Evolutionary conservation across 2,113 vertebrate genomes (phyloP).

Genomic region (Aleadryas rufinucha): DNA sequence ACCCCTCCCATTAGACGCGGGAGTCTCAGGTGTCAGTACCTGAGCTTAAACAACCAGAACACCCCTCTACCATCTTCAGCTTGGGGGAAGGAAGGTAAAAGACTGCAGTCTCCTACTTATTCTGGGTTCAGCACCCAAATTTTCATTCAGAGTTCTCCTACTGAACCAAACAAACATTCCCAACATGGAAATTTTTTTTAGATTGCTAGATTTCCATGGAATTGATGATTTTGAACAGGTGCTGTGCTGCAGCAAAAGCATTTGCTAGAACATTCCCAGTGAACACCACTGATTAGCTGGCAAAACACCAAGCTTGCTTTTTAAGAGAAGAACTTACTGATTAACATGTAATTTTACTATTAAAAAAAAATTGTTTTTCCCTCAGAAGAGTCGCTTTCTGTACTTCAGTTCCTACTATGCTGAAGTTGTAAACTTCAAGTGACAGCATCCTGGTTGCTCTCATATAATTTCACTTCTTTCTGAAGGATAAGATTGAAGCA

Average conservation of each 20-base stretch:
- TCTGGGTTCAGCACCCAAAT: background rate
- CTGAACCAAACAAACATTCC: background rate
- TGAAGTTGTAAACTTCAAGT: background rate
- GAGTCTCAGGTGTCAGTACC: background rate
- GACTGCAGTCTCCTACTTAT: background rate
- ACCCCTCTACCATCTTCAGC: background rate
- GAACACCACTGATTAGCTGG: background rate
- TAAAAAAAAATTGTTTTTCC: background rate
- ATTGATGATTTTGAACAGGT: background rate
- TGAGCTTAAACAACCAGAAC: background rate
- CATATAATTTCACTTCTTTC: background rate
- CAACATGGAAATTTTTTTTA: background rate
- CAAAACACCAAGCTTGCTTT: conserved; percentile 5
- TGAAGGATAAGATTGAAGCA: background rate
- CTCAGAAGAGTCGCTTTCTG: background rate
- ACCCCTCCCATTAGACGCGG: rapidly evolving
- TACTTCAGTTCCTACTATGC: background rate
- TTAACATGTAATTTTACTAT: background rate
- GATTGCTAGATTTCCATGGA: background rate
- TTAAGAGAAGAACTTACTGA: background rate
- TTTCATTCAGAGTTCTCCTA: background rate
- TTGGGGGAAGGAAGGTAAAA: background rate
- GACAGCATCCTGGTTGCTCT: background rate
- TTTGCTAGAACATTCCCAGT: background rate
- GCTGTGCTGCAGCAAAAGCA: background rate